A percentile compares a stretch with the other conserved stretches of the same genome.
Conservation (phyloP, 2,113 vertebrate genomes). For the Puntigrus tetrazona region DNA sequence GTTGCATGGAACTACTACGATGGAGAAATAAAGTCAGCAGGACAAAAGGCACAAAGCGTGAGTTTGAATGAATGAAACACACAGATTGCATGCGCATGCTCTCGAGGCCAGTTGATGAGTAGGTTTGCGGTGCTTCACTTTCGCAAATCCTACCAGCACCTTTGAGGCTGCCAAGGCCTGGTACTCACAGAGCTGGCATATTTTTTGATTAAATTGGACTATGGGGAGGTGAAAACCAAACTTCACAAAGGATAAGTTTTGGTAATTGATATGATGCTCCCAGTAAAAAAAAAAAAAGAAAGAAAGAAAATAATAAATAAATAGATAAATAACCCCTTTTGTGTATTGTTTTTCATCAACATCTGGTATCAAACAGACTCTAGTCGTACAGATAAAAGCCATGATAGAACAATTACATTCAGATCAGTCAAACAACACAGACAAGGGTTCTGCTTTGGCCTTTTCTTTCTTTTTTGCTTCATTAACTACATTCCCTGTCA, state of each 20-base stretch:
- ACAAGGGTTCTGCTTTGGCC: constrained; percentile 20
- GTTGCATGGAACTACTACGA: constrained; percentile 52
- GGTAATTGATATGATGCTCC: constrained; percentile 63
- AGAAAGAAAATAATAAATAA: constrained; percentile 65
- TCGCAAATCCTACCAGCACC: neutral
- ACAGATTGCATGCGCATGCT: neutral
- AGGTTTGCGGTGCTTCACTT: neutral
- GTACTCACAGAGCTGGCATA: neutral
- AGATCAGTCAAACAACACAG: constrained; percentile 56
- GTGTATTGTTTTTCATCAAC: constrained; percentile 63
- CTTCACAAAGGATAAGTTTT: constrained; percentile 58
- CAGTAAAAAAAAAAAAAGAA: no score
- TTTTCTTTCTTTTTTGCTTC: constrained; percentile 22
- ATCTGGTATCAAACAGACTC: constrained; percentile 69
- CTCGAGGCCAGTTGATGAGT: neutral
- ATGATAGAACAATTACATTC: constrained; percentile 71
- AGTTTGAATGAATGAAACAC: neutral
- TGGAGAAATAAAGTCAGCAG: neutral
- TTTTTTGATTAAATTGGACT: constrained; percentile 47
- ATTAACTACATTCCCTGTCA: constrained; percentile 8
- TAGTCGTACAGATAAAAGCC: constrained; percentile 67
- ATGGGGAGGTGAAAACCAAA: constrained; percentile 60
- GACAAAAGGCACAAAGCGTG: constrained; percentile 52
- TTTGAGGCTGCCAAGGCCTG: constrained; percentile 14
- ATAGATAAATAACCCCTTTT: constrained; percentile 63